Base-by-base conservation (phyloP, 1,140 invertebrate species). In the Macrobrachium nipponense region DNA sequence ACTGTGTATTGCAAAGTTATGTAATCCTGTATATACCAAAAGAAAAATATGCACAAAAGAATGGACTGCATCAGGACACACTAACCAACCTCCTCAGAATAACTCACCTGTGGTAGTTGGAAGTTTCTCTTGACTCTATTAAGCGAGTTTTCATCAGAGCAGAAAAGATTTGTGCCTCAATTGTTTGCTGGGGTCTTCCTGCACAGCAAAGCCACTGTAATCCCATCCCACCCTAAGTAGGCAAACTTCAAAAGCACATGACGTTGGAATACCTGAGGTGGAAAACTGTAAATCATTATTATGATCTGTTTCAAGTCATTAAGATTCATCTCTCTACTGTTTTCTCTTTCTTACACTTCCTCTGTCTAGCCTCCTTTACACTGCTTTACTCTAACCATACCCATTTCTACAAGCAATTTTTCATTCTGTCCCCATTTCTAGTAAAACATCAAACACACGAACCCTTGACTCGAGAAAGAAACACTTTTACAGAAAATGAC, bases 151-250 rank as follows among this genome's bases (percentile, higher is more conserved):
- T 96, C 1, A 91, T 92, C 2, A 99, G 91, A 0, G 98, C 97
- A 51, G 94, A 90, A 91, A 99, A 98, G 14, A 99, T 90, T 90
- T 95, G 92, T 89, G 95, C 90, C 91, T 99, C 98, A 80, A 99
- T 95, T 0, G 97, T 99, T 86, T 96, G 94, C 23, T 92, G 93
- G 0, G 94, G 89, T 97, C 95, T 91, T 98, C 97, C 68, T 89
- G 88, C 15, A 87, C 92, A 0, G 95, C 96, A 90, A 96, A 96
- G 0, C 98, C 98, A 86, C 97, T 94, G 91, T 98, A 98, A 90
- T 98, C 94, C 97, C 97, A 98, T 0, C 98, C n/a, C n/a, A n/a
- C n/a, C n/a, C 98, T 76, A 98, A 93, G 90, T 99, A 99, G 18
- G 95, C 93, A 2, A 99, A 93, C 90, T 96, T 96, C 3, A 99